Conservation (phyloP, 2,888 invertebrate genomes). For the Aleiodes alternator region DNA sequence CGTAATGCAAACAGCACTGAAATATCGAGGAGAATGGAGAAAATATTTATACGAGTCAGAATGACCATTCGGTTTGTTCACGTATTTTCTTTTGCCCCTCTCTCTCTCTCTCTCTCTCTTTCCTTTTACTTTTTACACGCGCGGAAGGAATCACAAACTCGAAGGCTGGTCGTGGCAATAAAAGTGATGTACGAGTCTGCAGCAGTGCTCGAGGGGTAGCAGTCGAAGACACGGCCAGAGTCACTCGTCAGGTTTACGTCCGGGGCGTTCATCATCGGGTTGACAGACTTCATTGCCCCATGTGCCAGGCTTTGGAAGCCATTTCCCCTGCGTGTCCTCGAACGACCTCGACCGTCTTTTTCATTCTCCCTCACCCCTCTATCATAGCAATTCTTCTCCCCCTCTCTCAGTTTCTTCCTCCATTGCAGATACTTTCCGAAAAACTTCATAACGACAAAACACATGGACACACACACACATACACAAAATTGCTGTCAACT, state of each 20-base stretch:
- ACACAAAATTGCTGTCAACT: too few species aligned
- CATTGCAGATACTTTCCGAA: neutral
- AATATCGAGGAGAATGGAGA: neutral
- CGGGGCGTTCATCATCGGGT: slow-evolving; percentile 68
- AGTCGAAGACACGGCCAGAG: slow-evolving; percentile 64
- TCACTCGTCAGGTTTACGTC: slow-evolving; percentile 72
- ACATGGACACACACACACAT: too few species aligned
- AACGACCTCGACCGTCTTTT: slow-evolving; percentile 58
- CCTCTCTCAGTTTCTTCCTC: slow-evolving; percentile 40
- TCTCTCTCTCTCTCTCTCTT: too few species aligned
- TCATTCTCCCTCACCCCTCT: neutral
- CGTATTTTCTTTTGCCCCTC: too few species aligned
- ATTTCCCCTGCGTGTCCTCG: slow-evolving; percentile 61
- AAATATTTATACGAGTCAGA: slow-evolving; percentile 12
- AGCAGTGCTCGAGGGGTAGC: slow-evolving; percentile 50
- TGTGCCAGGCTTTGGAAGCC: slow-evolving; percentile 58
- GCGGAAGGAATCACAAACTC: slow-evolving; percentile 43
- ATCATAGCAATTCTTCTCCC: slow-evolving; percentile 12
- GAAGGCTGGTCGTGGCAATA: slow-evolving; percentile 60
- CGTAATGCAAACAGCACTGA: too few species aligned
- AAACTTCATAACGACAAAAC: too few species aligned
- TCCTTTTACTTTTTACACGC: slow-evolving; percentile 2
- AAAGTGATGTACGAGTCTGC: slow-evolving; percentile 69
- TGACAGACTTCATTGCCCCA: slow-evolving; percentile 70
- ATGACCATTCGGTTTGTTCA: too few species aligned